Evolutionary conservation across 2,113 vertebrate genomes (phyloP).

Genomic region (Eolophus roseicapilla): DNA sequence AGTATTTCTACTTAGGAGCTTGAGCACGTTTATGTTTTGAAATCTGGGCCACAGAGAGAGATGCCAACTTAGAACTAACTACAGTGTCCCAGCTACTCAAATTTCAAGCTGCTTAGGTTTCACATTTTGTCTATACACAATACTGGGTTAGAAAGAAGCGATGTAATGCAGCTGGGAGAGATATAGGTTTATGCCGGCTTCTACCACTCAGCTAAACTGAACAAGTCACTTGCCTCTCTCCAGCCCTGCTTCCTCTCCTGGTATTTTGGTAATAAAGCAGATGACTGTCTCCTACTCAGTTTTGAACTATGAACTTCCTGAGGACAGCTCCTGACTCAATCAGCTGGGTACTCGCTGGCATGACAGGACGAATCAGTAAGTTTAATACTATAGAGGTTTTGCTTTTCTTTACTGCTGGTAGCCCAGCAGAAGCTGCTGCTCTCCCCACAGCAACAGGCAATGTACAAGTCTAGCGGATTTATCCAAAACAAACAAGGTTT

Average conservation of each 20-base stretch:
- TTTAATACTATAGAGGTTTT: not conserved
- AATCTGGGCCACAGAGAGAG: not conserved
- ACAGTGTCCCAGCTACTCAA: not conserved
- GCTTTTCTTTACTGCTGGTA: not conserved
- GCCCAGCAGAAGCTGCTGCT: not conserved
- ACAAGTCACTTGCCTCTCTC: not conserved
- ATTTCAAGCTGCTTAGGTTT: not conserved
- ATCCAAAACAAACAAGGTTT: not conserved
- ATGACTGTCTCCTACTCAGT: not conserved
- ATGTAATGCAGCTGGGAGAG: not conserved
- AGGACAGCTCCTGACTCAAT: not conserved
- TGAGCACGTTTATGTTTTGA: not conserved
- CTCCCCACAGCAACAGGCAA: not conserved
- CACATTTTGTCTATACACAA: not conserved
- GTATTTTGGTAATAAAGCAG: not conserved
- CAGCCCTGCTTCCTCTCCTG: not conserved
- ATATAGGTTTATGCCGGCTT: not conserved
- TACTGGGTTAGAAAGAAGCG: accelerated
- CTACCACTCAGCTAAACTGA: not conserved
- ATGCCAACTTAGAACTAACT: not conserved
- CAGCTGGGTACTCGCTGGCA: not conserved
- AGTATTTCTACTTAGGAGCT: not conserved
- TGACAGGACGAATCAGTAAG: not conserved
- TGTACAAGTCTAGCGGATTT: not conserved
- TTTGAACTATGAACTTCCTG: not conserved